Conservation (phyloP, 2,888 invertebrate species). For the Eupithecia inturbata region DNA sequence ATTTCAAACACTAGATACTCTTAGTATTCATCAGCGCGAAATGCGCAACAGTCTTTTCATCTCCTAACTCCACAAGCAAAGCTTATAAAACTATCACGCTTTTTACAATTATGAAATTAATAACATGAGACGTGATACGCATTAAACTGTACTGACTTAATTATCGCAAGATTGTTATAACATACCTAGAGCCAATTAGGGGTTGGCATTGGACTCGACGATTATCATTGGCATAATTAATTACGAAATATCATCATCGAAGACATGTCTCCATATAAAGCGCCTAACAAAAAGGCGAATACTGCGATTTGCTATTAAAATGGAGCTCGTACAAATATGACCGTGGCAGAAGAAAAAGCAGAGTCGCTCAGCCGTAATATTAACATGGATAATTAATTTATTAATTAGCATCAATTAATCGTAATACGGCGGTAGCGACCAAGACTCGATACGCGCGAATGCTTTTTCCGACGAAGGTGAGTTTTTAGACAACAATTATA, state of each 20-base stretch:
- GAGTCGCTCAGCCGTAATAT: conserved; percentile 71
- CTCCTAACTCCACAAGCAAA: conserved; percentile 5
- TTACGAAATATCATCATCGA: conserved; percentile 63
- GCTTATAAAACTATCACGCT: conserved; percentile 54
- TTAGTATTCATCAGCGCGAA: conserved; percentile 39
- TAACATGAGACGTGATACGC: conserved; percentile 68
- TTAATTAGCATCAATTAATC: conserved; percentile 81
- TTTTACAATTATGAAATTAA: conserved; percentile 53
- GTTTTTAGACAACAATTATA: conserved; percentile 66
- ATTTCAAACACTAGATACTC: conserved; percentile 49
- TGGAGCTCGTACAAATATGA: conserved; percentile 66
- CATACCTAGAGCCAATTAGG: conserved; percentile 61
- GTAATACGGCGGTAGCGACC: conserved; percentile 65
- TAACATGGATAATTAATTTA: conserved; percentile 82
- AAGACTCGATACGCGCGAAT: conserved; percentile 65
- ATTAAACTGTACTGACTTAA: conserved; percentile 57
- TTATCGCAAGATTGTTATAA: conserved; percentile 65
- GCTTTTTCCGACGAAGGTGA: conserved; percentile 70
- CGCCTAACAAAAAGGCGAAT: conserved; percentile 66
- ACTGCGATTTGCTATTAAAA: conserved; percentile 64
- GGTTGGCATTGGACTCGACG: conserved; percentile 48
- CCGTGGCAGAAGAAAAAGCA: conserved; percentile 69
- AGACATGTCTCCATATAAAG: conserved; percentile 56
- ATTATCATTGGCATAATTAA: conserved; percentile 72
- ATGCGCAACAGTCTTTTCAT: conserved; percentile 22